Base-by-base conservation (phyloP, 2,113 vertebrate genomes). In the Accipiter cooperii region DNA sequence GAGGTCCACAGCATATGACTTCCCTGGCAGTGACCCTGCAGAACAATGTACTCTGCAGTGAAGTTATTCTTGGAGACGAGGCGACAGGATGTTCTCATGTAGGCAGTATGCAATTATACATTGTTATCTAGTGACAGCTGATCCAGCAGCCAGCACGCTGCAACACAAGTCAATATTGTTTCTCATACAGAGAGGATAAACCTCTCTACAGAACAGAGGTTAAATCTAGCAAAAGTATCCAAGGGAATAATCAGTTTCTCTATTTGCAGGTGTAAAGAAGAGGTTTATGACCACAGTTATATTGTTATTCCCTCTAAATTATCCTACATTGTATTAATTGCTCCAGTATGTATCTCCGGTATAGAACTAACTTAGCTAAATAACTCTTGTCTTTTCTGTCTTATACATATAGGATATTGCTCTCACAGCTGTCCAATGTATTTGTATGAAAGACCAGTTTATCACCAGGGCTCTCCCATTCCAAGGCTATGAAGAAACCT, bases 81-180 rank as follows among this genome's bases (percentile, higher is more conserved):
- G 77, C 2, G 1, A 85, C 95, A 96, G 90, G 87, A 96, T 95
- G 87, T 94, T 92, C 93, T 97, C 92, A 84, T 91, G 94, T 36
- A 95, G 73, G 57, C 84, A 95, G 84, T 51, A 89, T 87, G 94
- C 70, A 87, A 94, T 95, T 95, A 90, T 87, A 92, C 89, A 82
- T 65, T 91, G 84, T 79, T 96, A 91, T 89, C 84, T n/a, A 73
- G 74, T 57, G 89, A 71, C 77, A 76, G 89, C 65, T 82, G 77
- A 94, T 85, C 69, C 89, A 76, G 87, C 77, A 79, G 65, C 81
- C 87, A 79, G 84, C n/a, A 61, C 1, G 0, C 65, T 65, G 63
- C 84, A 94, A 69, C 70, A 57, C 74, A 87, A 84, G 89, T 49
- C 77, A 93, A 44, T 87, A 75, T 19, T 87, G 74, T 82, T 90